These are phyloP conservation scores for Jacana jacana DNA, from an alignment of 2,113 vertebrate species.

Conservation along the genomic window DNA sequence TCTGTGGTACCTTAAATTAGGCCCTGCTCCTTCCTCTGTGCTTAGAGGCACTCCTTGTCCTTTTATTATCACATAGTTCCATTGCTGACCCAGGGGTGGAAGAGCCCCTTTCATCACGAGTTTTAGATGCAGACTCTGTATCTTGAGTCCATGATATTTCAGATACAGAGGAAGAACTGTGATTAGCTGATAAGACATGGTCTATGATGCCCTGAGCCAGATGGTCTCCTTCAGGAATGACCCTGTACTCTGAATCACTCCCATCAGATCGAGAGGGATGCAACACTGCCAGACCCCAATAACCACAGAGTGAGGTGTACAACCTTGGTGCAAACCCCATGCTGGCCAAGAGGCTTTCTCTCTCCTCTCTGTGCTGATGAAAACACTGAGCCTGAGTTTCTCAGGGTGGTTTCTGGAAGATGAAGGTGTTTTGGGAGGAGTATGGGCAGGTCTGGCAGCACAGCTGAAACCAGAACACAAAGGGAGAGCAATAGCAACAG, in stretches of 20 bases:
- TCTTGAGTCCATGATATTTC: background rate
- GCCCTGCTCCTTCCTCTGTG: background rate
- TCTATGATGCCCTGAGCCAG: background rate
- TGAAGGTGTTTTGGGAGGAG: accelerated
- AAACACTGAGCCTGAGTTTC: background rate
- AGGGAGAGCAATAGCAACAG: accelerated
- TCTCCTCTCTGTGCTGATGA: background rate
- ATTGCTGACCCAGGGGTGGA: background rate
- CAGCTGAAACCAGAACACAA: background rate
- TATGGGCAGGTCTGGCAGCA: background rate
- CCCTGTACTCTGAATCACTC: background rate
- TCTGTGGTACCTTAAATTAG: too few relatives aligned
- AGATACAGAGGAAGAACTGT: background rate
- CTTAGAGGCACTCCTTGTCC: background rate
- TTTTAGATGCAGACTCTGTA: background rate
- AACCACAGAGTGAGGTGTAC: accelerated
- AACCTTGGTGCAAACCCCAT: background rate
- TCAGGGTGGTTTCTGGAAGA: background rate
- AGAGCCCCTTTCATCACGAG: background rate
- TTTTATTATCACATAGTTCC: background rate
- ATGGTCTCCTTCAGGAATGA: background rate
- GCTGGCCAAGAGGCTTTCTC: background rate
- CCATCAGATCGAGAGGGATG: background rate
- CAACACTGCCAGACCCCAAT: background rate
- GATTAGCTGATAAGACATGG: background rate